Evolutionary conservation across 2,888 invertebrate species (phyloP).

Genomic region (Actias luna): DNA sequence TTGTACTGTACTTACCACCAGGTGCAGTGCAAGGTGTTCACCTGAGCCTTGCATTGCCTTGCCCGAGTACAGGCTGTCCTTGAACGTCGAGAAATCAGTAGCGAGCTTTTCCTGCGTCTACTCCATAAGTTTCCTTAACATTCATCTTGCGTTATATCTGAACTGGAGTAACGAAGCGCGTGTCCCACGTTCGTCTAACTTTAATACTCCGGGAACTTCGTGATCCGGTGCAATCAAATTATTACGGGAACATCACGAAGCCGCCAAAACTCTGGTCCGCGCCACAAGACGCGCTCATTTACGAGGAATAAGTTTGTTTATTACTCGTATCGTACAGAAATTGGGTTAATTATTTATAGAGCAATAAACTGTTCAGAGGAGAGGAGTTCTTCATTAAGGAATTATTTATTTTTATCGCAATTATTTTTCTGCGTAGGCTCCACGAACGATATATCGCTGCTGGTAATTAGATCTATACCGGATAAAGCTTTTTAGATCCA

Average conservation of each 20-base stretch:
- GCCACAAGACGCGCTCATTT: neutral
- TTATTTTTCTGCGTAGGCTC: neutral
- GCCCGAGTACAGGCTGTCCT: no score
- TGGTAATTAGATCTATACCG: neutral
- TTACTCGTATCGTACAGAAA: neutral
- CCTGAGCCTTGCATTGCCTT: no score
- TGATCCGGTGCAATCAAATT: neutral
- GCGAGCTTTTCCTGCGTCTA: neutral
- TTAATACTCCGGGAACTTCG: neutral
- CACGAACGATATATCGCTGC: neutral
- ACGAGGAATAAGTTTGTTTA: conserved; percentile 7
- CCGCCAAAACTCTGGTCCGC: neutral
- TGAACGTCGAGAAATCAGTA: no score
- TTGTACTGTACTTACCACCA: no score
- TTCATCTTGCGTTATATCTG: neutral
- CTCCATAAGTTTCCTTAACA: neutral
- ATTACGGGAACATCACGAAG: neutral
- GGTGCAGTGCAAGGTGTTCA: no score
- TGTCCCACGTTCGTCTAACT: neutral
- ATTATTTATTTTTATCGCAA: conserved; percentile 4
- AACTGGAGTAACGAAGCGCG: neutral
- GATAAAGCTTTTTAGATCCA: neutral
- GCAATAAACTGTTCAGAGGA: conserved; percentile 3
- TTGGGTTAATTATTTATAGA: conserved; percentile 1
- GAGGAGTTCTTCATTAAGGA: conserved; percentile 2